Evolutionary conservation across 2,797 vertebrate species (phyloP), one percentile per base, ranked within the genome.

Genomic region (Euthynnus affinis): DNA sequence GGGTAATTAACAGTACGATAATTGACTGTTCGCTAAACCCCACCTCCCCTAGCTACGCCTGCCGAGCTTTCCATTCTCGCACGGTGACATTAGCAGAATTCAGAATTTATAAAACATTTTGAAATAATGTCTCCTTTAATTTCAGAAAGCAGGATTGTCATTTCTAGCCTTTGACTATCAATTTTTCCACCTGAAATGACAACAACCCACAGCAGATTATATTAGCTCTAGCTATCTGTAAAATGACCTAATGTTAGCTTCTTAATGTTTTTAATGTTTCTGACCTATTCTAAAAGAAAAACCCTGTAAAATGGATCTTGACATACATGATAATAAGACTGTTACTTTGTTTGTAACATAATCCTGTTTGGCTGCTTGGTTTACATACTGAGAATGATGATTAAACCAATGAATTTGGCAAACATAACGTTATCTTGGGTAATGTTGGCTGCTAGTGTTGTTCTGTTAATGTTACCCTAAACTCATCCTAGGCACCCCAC

Each of bases 31-130:
- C 9, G 13, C 20, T 4, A 58, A 59, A 6, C 46, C 29, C 61
- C 14, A 2, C 53, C 23, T 27, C 51, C 67, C 53, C 14, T 20
- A n/a, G 29, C 68, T 42, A 17, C 6, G 7, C 3, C 61, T 20
- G 76, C 73, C 81, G 27, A 69, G 75, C 80, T 67, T 57, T 74
- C 32, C 7, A 18, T 42, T 71, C 42, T 18, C 1, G n/a, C 46
- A 59, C 52, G 3, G 20, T n/a, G 32, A 37, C 42, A 17, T 44
- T 44, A 44, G 13, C 4, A 37, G 9, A 2, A 44, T 15, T 44
- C 42, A 44, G 6, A 48, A 37, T 10, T 8, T 37, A 48, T 18
- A 17, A 48, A 2, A 44, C 6, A 37, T 10, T 15, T 17, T 46
- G 0, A 32, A 58, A 48, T 14, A 12, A 18, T 29, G 34, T 5